Evolutionary conservation across 2,888 invertebrate genomes (phyloP).

Genomic region (Pemphredon lugubris): DNA sequence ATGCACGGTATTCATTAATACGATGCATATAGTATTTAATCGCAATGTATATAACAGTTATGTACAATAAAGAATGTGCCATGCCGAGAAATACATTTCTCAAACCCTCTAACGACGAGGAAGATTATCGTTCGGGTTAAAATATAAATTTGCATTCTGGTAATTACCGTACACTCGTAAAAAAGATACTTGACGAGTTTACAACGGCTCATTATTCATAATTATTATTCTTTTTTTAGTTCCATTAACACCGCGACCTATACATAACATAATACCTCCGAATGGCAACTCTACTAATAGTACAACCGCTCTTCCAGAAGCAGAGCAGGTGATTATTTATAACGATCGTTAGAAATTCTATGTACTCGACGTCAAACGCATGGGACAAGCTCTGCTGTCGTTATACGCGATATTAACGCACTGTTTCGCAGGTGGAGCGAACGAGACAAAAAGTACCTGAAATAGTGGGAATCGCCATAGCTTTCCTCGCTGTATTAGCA

Average conservation of each 20-base stretch:
- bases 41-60: no score
- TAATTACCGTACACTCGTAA: no score
- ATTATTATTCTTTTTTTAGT: conserved; percentile 78
- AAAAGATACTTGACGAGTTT: no score
- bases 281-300: conserved; percentile 76
- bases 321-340: conserved; percentile 70
- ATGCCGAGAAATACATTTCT: no score
- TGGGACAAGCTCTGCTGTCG: conserved; percentile 2
- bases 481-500: conserved; percentile 68
- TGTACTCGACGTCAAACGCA: background rate
- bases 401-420: no score
- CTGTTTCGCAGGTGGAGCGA: conserved; percentile 68
- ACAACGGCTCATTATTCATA: background rate
- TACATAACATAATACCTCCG: conserved; percentile 84
- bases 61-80: no score
- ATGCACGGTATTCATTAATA: no score
- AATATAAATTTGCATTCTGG: no score
- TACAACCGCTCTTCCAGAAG: conserved; percentile 71
- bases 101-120: no score
- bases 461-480: conserved; percentile 73
- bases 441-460: conserved; percentile 73
- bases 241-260: conserved; percentile 83
- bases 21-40: no score
- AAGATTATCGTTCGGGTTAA: no score
- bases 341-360: background rate